These are phyloP conservation scores for Stomatorhinus walkeri DNA, from an alignment of 2,797 vertebrate species.

Conservation along the genomic window DNA sequence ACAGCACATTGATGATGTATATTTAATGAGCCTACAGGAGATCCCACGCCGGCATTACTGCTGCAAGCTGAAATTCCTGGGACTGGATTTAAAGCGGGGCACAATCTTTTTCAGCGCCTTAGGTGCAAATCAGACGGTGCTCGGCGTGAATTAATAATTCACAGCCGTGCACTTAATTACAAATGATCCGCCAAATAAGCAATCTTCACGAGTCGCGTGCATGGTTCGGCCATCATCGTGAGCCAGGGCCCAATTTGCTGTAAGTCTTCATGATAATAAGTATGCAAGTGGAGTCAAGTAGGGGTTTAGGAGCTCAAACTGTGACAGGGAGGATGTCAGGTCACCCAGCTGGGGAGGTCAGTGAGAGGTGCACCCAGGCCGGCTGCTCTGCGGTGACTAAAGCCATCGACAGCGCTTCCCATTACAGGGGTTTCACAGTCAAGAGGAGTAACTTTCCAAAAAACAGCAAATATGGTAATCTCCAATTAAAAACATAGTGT, in stretches of 20 bases:
- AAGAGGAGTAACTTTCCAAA: background rate
- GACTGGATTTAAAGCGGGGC: background rate
- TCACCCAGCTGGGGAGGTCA: background rate
- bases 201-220: background rate
- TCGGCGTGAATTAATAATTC: background rate
- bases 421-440: background rate
- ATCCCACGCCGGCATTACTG: background rate
- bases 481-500: background rate
- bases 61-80: background rate
- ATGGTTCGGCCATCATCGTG: background rate
- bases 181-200: background rate
- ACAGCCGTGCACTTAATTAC: background rate
- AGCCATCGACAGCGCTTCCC: background rate
- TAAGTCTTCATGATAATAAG: background rate
- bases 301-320: background rate
- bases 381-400: background rate
- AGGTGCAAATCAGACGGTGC: background rate
- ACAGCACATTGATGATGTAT: constrained; percentile 20
- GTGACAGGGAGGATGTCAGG: background rate
- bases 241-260: background rate
- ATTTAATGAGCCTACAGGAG: constrained; percentile 23
- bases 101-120: background rate
- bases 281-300: background rate
- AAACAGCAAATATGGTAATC: background rate
- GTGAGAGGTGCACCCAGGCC: background rate